Evolutionary conservation across 2,797 vertebrate species (phyloP), one percentile per base, ranked within the genome.

Genomic region (Dermochelys coriacea): DNA sequence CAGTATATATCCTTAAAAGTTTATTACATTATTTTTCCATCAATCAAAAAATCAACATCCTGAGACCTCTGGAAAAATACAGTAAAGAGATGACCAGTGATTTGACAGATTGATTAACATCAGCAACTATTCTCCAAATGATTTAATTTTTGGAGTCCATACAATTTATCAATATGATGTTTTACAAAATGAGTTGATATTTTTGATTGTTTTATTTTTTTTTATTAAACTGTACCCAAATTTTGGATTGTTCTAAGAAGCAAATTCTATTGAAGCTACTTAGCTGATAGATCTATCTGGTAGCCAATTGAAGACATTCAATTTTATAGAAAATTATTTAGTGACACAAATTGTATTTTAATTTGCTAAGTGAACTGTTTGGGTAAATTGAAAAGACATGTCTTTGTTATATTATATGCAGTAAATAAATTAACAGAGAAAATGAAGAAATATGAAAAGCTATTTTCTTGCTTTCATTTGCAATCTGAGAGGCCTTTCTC

Each of bases 101-200:
- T 91, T 82, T 93, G 83, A 87, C 41, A 90, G 34, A 88, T 90
- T 92, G 49, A 89, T 94, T 95, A 91, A 79, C 14, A 82, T 92
- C 49, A 92, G 0, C 18, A 86, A 4, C 9, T n/a, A 0, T 50
- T 86, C 6, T 83, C 61, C 89, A 80, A 12, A 82, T 45, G 77
- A 71, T 57, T 75, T 94, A 78, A 37, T 80, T 45, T 88, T 86
- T 68, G 19, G 3, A 50, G 3, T 4, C 2, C 5, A 81, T 23
- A 90, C 29, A 90, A 84, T 71, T 49, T 82, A 14, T 61, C 64
- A 68, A 8, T 1, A n/a, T 80, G 14, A 89, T 71, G 23, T 57
- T 80, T 88, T 87, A 1, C 1, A 31, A 5, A 59, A 31, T 21
- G 34, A 83, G 10, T 0, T 8, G 50, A 50, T 50, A 75, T 80